phyloP scores from a whole-genome alignment of 2,888 invertebrate species.

The Cephus rjabovi region DNA sequence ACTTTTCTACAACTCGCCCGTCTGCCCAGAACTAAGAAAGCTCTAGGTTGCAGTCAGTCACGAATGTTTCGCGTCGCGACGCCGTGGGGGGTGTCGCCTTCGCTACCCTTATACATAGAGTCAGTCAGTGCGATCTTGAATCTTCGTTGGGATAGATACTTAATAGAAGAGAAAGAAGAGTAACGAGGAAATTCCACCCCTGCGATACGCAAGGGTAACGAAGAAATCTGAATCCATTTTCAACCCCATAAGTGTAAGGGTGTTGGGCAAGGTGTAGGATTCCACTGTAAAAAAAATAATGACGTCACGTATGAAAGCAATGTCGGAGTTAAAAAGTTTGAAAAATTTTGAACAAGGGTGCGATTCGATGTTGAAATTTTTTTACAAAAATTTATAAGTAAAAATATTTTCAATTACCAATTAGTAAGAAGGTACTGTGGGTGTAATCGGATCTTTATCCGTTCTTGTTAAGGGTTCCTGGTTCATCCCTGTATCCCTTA shows the following conservation, averaged over 20 bases:
- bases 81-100: background rate
- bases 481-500: background rate
- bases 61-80: constrained; percentile 16
- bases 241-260: background rate
- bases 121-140: background rate
- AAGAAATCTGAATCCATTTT: background rate
- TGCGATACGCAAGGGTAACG: background rate
- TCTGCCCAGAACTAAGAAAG: background rate
- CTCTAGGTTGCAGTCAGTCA: constrained; percentile 16
- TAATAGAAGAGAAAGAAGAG: background rate
- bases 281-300: background rate
- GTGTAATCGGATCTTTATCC: background rate
- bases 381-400: background rate
- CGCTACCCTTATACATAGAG: background rate
- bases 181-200: background rate
- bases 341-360: background rate
- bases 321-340: background rate
- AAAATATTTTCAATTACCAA: background rate
- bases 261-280: too few species aligned
- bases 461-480: background rate
- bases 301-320: background rate
- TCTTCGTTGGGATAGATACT: background rate
- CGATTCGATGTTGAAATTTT: background rate
- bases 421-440: background rate
- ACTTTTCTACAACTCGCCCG: background rate